Conservation (phyloP, 2,113 vertebrate genomes). For the Neogobius melanostomus region DNA sequence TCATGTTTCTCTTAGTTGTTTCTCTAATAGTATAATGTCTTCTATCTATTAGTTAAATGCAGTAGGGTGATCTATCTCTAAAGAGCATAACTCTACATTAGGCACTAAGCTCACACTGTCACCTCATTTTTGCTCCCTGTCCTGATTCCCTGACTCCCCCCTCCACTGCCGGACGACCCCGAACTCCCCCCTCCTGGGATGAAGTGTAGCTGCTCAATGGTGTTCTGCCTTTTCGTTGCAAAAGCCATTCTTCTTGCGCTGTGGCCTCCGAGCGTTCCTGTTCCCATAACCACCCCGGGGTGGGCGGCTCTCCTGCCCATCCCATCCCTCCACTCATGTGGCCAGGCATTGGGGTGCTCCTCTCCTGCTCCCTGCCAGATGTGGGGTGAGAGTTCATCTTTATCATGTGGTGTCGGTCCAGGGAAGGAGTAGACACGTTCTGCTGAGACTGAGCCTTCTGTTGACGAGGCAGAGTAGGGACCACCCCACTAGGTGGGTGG, state of each 20-base stretch:
- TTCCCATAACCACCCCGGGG: constrained; percentile 80
- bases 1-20: constrained; percentile 46
- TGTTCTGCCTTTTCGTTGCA: constrained; percentile 86
- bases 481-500: constrained; percentile 63
- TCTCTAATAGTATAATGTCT: constrained; percentile 56
- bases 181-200: constrained; percentile 83
- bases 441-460: constrained; percentile 86
- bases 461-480: constrained; percentile 79
- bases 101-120: constrained; percentile 81
- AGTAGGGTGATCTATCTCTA: constrained; percentile 48
- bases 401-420: constrained; percentile 85
- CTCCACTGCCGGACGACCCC: constrained; percentile 68
- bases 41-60: constrained; percentile 59
- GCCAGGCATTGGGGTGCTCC: constrained; percentile 62
- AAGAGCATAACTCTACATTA: constrained; percentile 57
- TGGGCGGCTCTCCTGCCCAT: constrained; percentile 72
- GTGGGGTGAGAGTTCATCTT: constrained; percentile 89
- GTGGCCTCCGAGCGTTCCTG: constrained; percentile 82
- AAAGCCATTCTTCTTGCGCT: constrained; percentile 84
- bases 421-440: constrained; percentile 83
- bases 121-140: constrained; percentile 90
- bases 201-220: constrained; percentile 91
- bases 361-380: constrained; percentile 78
- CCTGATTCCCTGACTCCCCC: constrained; percentile 80
- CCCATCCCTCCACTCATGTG: constrained; percentile 76